Base-by-base conservation (phyloP, 2,797 vertebrate genomes). In the Moxostoma hubbsi region DNA sequence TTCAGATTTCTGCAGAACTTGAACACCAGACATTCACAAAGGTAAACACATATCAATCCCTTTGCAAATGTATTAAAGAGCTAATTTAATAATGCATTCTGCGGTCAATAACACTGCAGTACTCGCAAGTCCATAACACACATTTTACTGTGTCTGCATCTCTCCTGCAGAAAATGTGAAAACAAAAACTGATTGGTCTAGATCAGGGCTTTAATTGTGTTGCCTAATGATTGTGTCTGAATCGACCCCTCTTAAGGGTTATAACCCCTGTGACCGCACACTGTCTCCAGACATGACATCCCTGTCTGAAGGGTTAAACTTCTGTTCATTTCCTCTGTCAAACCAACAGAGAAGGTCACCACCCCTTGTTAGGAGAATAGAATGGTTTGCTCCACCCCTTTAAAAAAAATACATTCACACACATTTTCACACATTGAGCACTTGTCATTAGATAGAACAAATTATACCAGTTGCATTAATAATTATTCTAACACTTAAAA, bases 281-380 rank as follows among this genome's bases (percentile, higher is more conserved):
- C 16, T 67, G 51, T 66, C 80, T 70, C 46, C 7, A 47, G 54
- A 57, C 9, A 49, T 75, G 65, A 36, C 7, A 62, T 7, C 13
- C 45, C 45, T 11, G 24, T 57, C 62, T 57, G 10, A 18, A 64
- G 43, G 45, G 7, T 65, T 57, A 53, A 10, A 45, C 46, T 49
- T 62, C 43, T n/a, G 46, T 80, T 51, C 58, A 45, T 15, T 47
- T 73, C 15, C n/a, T n/a, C n/a, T 75, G 57, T 63, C 79, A 75
- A 55, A 63, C 49, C 62, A 75, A 81, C 10, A 69, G 64, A 49
- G 55, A 43, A 57, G 62, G 43, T 49, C 66, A 9, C 13, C 9
- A 9, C 45, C 45, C 9, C 54, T 18, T 12, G 9, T 66, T 16
- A 15, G 51, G 8, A 36, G 12, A 61, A 18, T 6, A 12, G 63